phyloP scores from a whole-genome alignment of 2,888 invertebrate genomes.

The Xanthostigma xanthostigma region DNA sequence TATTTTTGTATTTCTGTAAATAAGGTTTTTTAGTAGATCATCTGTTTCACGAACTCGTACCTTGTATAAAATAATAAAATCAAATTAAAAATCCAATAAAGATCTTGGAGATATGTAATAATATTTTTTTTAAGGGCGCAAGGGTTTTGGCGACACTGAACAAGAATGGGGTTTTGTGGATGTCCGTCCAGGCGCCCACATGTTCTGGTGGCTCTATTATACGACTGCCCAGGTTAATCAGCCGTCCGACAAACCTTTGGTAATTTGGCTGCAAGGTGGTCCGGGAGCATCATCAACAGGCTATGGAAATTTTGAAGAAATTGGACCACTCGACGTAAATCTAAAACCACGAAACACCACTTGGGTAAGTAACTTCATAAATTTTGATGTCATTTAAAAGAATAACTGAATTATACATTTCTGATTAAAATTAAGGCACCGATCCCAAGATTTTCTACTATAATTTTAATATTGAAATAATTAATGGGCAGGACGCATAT shows the following conservation, averaged over 20 bases:
- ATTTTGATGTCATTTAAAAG: neutral
- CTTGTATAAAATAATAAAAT: too few relatives aligned
- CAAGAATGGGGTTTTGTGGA: slow-evolving; percentile 34
- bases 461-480: too few relatives aligned
- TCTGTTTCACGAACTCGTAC: too few relatives aligned
- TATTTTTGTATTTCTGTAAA: too few relatives aligned
- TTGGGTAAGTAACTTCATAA: slow-evolving; percentile 31
- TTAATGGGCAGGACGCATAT: too few relatives aligned
- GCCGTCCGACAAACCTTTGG: slow-evolving; percentile 51
- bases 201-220: slow-evolving; percentile 55
- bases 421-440: too few relatives aligned
- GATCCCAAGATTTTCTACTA: too few relatives aligned
- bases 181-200: slow-evolving; percentile 31
- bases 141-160: slow-evolving; percentile 19
- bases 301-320: slow-evolving; percentile 41
- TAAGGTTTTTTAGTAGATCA: too few relatives aligned
- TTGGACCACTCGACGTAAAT: slow-evolving; percentile 37
- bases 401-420: too few relatives aligned
- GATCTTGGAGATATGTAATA: too few relatives aligned
- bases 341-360: slow-evolving; percentile 33
- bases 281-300: slow-evolving; percentile 45
- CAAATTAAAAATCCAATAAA: too few relatives aligned
- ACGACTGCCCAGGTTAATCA: slow-evolving; percentile 41
- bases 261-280: slow-evolving; percentile 85
- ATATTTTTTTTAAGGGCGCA: slow-evolving; percentile 5